Conservation (phyloP, 2,113 vertebrate species). For the Pristiophorus japonicus region DNA sequence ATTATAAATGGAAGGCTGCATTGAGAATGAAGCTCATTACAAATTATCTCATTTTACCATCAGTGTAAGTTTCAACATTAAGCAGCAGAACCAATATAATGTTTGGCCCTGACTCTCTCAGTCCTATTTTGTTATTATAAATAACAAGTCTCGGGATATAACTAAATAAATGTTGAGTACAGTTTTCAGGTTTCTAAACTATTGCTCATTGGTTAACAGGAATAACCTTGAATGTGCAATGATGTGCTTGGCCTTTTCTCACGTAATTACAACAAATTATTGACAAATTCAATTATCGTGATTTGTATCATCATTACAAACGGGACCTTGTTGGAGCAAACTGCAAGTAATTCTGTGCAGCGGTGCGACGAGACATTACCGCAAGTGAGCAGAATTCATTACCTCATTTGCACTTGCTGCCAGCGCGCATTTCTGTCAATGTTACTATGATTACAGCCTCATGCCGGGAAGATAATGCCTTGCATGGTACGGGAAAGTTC, state of each 20-base stretch:
- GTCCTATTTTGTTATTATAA: not conserved
- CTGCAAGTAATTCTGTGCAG: not conserved
- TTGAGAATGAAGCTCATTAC: not conserved
- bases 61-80: not conserved
- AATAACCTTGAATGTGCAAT: constrained; percentile 1
- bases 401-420: not conserved
- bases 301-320: not conserved
- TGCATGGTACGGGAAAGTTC: not conserved
- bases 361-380: not conserved
- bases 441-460: not conserved
- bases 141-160: not conserved
- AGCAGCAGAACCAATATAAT: not conserved
- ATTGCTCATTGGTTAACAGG: not conserved
- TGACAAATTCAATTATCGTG: not conserved
- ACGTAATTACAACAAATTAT: constrained; percentile 20
- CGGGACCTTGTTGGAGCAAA: not conserved
- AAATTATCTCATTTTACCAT: not conserved
- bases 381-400: not conserved
- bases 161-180: not conserved
- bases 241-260: not conserved
- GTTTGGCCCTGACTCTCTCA: not conserved
- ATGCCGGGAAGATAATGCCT: not conserved
- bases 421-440: not conserved
- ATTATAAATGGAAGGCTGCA: not conserved
- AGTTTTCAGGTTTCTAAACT: not conserved